Conservation (phyloP, 2,888 invertebrate species). For the Lithophane semibrunnea region DNA sequence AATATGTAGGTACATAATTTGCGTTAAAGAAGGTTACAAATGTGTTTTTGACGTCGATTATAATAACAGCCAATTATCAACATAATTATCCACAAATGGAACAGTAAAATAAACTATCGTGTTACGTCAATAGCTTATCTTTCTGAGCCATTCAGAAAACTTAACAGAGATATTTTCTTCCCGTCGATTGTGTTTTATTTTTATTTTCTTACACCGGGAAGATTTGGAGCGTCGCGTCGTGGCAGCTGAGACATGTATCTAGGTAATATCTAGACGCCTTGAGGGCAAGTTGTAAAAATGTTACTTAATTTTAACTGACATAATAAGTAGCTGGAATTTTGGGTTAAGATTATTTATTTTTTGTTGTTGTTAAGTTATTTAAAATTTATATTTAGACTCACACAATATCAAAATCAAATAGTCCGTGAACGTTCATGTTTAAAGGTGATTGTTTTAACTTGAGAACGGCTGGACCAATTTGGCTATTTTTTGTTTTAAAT, state of each 20-base stretch:
- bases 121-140: conserved; percentile 32
- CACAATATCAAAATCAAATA: background rate
- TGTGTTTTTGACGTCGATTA: background rate
- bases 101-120: conserved; percentile 17
- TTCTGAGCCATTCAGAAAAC: conserved; percentile 17
- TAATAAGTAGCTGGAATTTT: background rate
- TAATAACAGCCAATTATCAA: conserved; percentile 9
- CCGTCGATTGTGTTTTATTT: conserved; percentile 41
- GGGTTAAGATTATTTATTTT: background rate
- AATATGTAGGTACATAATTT: background rate
- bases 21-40: background rate
- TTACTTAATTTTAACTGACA: conserved; percentile 19
- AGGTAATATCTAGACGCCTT: conserved; percentile 18
- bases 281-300: conserved; percentile 1
- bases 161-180: conserved; percentile 37
- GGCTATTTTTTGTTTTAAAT: too few relatives aligned
- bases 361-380: background rate
- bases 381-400: background rate
- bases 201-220: conserved; percentile 20
- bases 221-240: conserved; percentile 32
- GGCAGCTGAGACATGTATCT: conserved; percentile 35
- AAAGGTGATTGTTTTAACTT: background rate
- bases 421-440: background rate
- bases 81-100: conserved; percentile 2
- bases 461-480: too few relatives aligned